These are phyloP conservation scores for Orchestia grillus DNA, from an alignment of 1,140 invertebrate species.

Conservation along the genomic window DNA sequence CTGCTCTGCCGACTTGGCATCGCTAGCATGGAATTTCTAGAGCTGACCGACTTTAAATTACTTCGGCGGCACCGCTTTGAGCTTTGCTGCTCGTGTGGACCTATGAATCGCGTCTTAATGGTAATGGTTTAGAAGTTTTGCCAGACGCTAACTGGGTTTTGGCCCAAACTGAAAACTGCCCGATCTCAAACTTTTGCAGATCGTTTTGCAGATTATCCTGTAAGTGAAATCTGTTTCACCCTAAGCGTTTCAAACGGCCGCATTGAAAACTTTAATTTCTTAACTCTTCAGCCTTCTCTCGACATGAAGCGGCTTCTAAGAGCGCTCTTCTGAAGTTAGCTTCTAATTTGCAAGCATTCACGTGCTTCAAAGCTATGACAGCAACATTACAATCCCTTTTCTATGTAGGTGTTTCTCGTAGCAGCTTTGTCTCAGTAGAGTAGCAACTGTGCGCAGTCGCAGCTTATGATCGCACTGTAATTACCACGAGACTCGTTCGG, in stretches of 20 bases:
- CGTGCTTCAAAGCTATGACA: too few species aligned
- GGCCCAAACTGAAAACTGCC: conserved; percentile 7
- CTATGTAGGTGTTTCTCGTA: too few species aligned
- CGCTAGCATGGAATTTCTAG: background rate
- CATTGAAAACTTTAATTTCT: background rate
- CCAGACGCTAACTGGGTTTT: background rate
- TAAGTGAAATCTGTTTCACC: conserved; percentile 13
- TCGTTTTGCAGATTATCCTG: conserved; percentile 40
- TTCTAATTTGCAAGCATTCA: background rate
- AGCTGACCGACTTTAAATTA: conserved; percentile 30
- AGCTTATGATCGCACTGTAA: too few species aligned
- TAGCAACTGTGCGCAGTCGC: too few species aligned
- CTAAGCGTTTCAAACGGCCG: background rate
- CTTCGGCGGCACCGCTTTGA: conserved; percentile 30
- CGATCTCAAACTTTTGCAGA: conserved; percentile 26
- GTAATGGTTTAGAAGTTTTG: conserved; percentile 25
- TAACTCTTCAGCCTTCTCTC: background rate
- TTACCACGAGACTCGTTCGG: too few species aligned
- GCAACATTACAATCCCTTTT: too few species aligned
- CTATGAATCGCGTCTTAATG: conserved; percentile 40
- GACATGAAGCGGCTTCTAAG: background rate
- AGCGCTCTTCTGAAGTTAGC: background rate
- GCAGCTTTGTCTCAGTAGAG: too few species aligned
- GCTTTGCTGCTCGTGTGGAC: background rate
- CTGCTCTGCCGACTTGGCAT: background rate